phyloP scores from a whole-genome alignment of 2,888 invertebrate species.

The Biston betularia region DNA sequence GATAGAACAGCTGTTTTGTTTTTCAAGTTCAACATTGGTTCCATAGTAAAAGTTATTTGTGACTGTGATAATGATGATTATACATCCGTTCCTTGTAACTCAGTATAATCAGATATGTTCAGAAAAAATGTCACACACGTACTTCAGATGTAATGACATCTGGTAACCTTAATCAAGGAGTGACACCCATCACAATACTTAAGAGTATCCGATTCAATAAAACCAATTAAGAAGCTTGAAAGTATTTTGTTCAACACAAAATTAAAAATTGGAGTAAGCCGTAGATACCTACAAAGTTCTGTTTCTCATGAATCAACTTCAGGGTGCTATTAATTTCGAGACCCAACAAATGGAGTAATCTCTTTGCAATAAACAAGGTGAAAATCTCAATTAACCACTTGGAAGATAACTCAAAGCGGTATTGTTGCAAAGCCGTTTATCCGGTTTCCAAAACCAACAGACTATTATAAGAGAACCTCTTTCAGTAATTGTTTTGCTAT shows the following conservation, averaged over 20 bases:
- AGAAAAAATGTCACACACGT: too few species aligned
- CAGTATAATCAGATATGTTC: too few species aligned
- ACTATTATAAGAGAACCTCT: conserved; percentile 17
- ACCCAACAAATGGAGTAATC: conserved; percentile 26
- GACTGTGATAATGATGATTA: too few species aligned
- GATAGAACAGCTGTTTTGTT: too few species aligned
- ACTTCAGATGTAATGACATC: too few species aligned
- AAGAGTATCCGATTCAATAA: too few species aligned
- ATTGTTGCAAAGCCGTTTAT: conserved; percentile 41
- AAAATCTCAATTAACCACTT: conserved; percentile 41
- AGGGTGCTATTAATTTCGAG: conserved; percentile 17
- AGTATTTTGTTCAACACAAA: not conserved
- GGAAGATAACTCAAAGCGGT: conserved; percentile 39
- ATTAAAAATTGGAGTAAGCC: not conserved
- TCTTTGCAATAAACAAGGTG: conserved; percentile 36
- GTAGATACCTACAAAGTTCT: not conserved
- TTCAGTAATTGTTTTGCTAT: conserved; percentile 19
- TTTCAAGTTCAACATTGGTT: too few species aligned
- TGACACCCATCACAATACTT: too few species aligned
- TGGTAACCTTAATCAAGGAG: too few species aligned
- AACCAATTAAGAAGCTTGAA: too few species aligned
- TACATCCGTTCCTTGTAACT: too few species aligned
- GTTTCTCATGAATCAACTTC: conserved; percentile 20
- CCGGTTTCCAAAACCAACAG: conserved; percentile 33
- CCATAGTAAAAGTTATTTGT: too few species aligned